Conservation (phyloP, 2,797 vertebrate species). For the Pantherophis alleghaniensis region DNA sequence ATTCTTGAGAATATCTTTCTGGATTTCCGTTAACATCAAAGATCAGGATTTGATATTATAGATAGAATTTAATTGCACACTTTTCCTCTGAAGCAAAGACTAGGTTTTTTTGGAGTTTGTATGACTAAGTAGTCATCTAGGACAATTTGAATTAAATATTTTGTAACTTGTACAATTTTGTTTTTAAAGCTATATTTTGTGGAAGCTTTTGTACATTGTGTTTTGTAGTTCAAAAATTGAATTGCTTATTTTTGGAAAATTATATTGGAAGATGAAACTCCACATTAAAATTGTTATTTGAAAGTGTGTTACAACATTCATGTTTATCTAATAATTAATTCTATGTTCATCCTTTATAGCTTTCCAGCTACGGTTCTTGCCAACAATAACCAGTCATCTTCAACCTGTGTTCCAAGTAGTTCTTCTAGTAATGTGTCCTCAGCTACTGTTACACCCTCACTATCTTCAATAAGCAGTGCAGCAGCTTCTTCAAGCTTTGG, state of each 20-base stretch:
- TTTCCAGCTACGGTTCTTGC: slow-evolving; percentile 91
- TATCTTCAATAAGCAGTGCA: slow-evolving; percentile 78
- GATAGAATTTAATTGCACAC: background rate
- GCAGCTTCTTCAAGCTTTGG: slow-evolving; percentile 77
- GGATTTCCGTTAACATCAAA: background rate
- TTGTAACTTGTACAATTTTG: background rate
- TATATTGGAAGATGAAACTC: background rate
- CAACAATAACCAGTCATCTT: slow-evolving; percentile 91
- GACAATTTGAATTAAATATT: background rate
- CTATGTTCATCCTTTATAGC: slow-evolving; percentile 69
- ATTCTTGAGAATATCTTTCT: background rate
- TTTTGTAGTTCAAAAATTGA: background rate
- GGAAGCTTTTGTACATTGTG: background rate
- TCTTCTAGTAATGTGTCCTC: slow-evolving; percentile 70
- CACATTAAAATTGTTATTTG: background rate
- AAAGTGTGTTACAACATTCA: background rate
- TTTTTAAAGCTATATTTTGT: background rate
- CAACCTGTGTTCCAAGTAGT: slow-evolving; percentile 75
- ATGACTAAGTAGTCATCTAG: background rate
- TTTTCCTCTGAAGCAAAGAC: background rate
- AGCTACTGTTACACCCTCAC: slow-evolving; percentile 76
- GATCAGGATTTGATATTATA: background rate
- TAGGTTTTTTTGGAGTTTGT: background rate
- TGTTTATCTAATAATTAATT: background rate
- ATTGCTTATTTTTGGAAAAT: background rate